Conservation (phyloP, 2,797 vertebrate species). For the Notolepis coatsorum region DNA sequence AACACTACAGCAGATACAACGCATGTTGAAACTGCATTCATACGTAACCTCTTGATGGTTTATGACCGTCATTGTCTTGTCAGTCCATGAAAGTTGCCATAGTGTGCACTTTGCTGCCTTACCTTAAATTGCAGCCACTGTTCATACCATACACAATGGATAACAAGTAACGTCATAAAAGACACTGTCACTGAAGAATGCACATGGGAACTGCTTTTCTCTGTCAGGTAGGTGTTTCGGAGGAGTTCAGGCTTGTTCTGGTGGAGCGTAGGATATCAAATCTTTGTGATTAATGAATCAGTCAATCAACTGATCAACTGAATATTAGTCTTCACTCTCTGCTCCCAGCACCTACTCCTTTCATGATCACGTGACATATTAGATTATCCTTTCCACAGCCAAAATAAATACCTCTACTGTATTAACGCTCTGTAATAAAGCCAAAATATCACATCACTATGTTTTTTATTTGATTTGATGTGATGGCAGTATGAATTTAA, state of each 20-base stretch:
- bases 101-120: neutral
- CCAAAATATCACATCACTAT: no score
- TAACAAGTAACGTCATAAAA: constrained; percentile 16
- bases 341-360: neutral
- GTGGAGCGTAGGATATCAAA: neutral
- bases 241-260: no score
- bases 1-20: neutral
- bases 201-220: neutral
- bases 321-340: neutral
- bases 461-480: no score
- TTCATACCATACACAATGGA: constrained; percentile 8
- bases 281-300: neutral
- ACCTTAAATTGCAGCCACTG: constrained; percentile 10
- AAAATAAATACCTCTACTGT: constrained; percentile 5
- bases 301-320: neutral
- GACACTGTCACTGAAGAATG: constrained; percentile 26
- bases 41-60: neutral
- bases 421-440: no score
- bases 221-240: neutral
- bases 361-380: neutral
- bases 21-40: neutral
- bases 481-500: no score
- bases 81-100: neutral
- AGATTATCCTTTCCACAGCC: neutral
- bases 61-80: neutral